Evolutionary conservation across 2,797 vertebrate genomes (phyloP).

Genomic region (Anabacerthia variegaticeps): DNA sequence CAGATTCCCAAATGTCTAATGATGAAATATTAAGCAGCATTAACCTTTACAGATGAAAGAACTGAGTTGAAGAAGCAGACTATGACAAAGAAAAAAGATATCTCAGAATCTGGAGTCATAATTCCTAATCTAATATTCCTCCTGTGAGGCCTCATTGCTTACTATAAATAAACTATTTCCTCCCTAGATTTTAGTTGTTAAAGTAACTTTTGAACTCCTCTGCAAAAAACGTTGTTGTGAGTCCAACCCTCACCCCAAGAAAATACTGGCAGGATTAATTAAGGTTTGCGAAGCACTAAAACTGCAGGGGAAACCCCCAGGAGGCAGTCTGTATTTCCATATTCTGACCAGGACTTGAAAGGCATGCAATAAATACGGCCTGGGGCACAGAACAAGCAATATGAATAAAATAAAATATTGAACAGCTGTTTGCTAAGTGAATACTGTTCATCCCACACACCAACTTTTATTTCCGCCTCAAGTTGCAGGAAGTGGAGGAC

Average conservation of each 20-base stretch:
- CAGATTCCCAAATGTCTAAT: neutral
- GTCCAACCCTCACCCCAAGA: neutral
- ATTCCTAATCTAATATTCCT: neutral
- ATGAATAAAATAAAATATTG: conserved; percentile 18
- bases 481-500: neutral
- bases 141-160: neutral
- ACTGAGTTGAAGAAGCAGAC: neutral
- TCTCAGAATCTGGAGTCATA: neutral
- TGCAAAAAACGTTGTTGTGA: neutral
- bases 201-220: neutral
- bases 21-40: neutral
- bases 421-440: conserved; percentile 52
- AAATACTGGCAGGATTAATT: conserved; percentile 33
- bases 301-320: neutral
- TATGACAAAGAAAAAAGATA: neutral
- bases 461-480: conserved; percentile 1
- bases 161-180: neutral
- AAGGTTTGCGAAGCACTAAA: conserved; percentile 1
- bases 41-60: neutral
- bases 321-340: conserved; percentile 47
- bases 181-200: neutral
- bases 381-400: neutral
- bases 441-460: neutral
- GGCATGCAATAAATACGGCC: conserved; percentile 26
- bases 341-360: conserved; percentile 44